Evolutionary conservation across 2,888 invertebrate genomes (phyloP), one percentile per base, ranked within the genome.

Genomic region (Patella caerulea): DNA sequence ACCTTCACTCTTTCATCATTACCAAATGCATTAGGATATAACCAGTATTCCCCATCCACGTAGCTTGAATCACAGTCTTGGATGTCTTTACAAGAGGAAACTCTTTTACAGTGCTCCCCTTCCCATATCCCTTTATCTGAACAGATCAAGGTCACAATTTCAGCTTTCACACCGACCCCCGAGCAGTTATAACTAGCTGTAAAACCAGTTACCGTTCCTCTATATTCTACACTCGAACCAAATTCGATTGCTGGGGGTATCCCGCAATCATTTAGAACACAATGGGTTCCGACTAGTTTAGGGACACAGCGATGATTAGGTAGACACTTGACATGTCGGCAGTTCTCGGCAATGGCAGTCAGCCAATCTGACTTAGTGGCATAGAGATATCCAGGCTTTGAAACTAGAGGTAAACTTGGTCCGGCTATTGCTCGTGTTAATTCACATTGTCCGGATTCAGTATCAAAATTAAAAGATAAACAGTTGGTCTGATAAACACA

Each of bases 401-500:
- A 19, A 19, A 65, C 19, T 65, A 65, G 12, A 11, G 65, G 65
- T 19, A 12, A 0, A 19, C 9, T 11, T 11, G 65, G 12, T 65
- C n/a, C n/a, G 15, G 9, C 19, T 11, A 65, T 15, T 9, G 7
- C 19, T 5, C 65, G 65, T 19, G n/a, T 65, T 65, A 65, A 65
- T 65, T 65, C 65, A 65, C 65, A 65, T 65, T 2, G 7, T 65
- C 65, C 65, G 19, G 65, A 19, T 65, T 19, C n/a, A 11, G 65
- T 65, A 65, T 65, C 19, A 19, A 15, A 65, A 65, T 65, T 65
- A 65, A 65, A 65, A 9, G 65, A 65, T 65, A 65, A 65, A 65
- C 65, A 65, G 19, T 65, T 65, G 2, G 65, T 65, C 19, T 65
- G 65, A 65, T 65, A 65, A 65, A 65, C 65, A 65, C 65, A 65